Percentiles rank a stretch among this genome's conserved stretches.
Conservation (phyloP, 35 echinoderm and acorn worm species). For the Heliocidaris tuberculata region DNA sequence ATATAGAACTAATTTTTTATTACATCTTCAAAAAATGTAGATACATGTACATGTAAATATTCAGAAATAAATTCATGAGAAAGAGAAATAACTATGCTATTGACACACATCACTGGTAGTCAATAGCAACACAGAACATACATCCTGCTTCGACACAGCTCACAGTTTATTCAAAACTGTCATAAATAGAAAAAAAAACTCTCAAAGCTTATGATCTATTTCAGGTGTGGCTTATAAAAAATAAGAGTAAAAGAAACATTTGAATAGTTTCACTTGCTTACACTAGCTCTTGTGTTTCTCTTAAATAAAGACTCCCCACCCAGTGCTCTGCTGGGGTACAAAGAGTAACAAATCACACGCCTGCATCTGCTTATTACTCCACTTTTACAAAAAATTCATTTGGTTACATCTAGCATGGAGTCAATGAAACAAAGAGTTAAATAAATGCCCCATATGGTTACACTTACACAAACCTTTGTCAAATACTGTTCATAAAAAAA, state of each 20-base stretch:
- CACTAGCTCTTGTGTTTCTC: no score
- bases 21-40: slow-evolving; percentile 16
- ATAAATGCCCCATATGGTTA: background rate
- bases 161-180: background rate
- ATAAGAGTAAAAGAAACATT: background rate
- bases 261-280: background rate
- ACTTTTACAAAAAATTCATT: background rate
- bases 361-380: slow-evolving; percentile 6
- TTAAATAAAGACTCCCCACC: background rate
- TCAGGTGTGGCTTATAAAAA: background rate
- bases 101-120: background rate
- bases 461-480: background rate
- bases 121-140: background rate
- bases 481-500: background rate
- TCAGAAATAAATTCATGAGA: background rate
- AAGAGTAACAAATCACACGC: slow-evolving; percentile 9
- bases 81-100: background rate
- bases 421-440: background rate
- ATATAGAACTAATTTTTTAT: slow-evolving; percentile 13
- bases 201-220: background rate
- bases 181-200: background rate
- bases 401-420: background rate
- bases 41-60: slow-evolving; percentile 4
- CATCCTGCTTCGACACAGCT: background rate
- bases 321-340: background rate